Conservation (phyloP, 2,113 vertebrate genomes). For the Pomatorhinus ruficollis region DNA sequence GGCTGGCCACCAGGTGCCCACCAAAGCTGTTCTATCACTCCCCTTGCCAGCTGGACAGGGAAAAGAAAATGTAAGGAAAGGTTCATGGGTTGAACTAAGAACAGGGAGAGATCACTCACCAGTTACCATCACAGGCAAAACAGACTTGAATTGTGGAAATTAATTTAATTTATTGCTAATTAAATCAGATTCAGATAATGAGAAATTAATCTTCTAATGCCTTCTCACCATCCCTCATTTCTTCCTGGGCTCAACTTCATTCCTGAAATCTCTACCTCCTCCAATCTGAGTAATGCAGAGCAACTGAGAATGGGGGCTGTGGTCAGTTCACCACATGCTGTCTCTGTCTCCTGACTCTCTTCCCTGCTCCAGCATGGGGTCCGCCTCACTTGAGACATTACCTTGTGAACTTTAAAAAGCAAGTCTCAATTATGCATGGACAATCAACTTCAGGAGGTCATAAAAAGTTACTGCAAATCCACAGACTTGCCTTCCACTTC, state of each 20-base stretch:
- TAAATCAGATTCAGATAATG: not conserved
- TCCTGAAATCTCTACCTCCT: not conserved
- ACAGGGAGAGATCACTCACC: not conserved
- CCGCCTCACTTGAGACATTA: not conserved
- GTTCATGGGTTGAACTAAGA: fast-evolving
- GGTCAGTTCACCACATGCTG: not conserved
- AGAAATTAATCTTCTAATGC: not conserved
- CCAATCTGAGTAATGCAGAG: not conserved
- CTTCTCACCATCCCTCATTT: not conserved
- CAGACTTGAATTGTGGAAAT: not conserved
- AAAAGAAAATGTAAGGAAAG: not conserved
- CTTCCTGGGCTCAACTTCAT: not conserved
- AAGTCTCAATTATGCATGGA: not conserved
- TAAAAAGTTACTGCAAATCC: not conserved
- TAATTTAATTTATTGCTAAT: not conserved
- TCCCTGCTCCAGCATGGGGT: not conserved
- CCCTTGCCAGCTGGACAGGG: not conserved
- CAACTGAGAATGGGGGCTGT: not conserved
- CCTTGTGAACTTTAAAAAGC: not conserved
- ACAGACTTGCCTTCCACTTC: not conserved
- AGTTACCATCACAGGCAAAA: not conserved
- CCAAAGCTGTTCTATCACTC: not conserved
- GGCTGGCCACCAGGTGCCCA: not conserved
- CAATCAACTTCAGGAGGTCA: not conserved
- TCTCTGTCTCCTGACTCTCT: not conserved